Evolutionary conservation across 2,888 invertebrate species (phyloP), one percentile per base, ranked within the genome.

Genomic region (Netelia virgata): DNA sequence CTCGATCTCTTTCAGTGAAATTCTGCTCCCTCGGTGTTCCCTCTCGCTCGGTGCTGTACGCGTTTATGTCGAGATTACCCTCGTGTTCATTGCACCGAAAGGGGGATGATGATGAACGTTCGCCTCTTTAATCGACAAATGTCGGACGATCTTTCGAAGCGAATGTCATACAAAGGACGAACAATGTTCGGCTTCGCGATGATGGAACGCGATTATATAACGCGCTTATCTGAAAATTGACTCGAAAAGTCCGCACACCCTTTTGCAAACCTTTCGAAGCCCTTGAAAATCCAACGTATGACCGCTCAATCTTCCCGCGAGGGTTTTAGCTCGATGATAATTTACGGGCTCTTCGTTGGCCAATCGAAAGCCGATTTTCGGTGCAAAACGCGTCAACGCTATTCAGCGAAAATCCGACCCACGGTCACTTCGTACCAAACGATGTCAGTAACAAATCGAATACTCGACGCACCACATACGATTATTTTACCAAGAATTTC

Each of bases 81-180:
- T 55, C 18, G 55, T 61, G 36, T 55, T 59, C n/a, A 16, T 5
- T 47, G 9, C 55, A 43, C 55, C 43, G 59, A 10, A 36, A 20
- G 18, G 20, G 18, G 14, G 18, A n/a, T 59, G 20, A 10, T 8
- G 57, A 20, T 16, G 64, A 43, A 63, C 28, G 11, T 11, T 20
- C 36, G 43, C 5, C 53, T 36, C 59, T 63, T 53, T 82, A 82
- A 82, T 82, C 72, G 63, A 16, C 41, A 66, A 82, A 76, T 76
- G 72, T 77, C 59, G 10, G 41, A 9, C 36, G 36, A 16, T 28
- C 72, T 72, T 82, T 76, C 59, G 59, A 72, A 28, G 28, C 28
- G 28, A 28, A 28, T 5, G 28, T 28, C 64, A 41, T 8, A 28
- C 18, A 16, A 55, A 41, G 64, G 11, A 47, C 47, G 47, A 47